Evolutionary conservation across 2,888 invertebrate species (phyloP).

Genomic region (Lomographa bimaculata): DNA sequence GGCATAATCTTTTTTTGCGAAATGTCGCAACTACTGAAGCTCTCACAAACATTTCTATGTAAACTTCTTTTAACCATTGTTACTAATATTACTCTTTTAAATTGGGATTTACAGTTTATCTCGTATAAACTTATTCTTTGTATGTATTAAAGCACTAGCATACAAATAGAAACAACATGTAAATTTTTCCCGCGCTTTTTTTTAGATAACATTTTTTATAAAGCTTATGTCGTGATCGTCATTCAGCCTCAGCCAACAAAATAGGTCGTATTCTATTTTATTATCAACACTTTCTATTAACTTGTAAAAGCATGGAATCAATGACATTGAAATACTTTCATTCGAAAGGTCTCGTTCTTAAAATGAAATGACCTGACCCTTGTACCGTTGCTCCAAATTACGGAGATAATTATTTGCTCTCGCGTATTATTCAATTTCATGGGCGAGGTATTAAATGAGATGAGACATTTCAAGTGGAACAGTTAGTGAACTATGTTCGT

Average conservation of each 20-base stretch:
- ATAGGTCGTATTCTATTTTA: slow-evolving; percentile 14
- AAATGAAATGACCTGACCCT: slow-evolving; percentile 53
- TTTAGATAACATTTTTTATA: too few relatives aligned
- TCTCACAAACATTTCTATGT: slow-evolving; percentile 45
- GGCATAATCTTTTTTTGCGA: slow-evolving; percentile 53
- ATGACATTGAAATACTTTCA: slow-evolving; percentile 40
- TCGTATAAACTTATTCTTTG: too few relatives aligned
- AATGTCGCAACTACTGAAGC: slow-evolving; percentile 48
- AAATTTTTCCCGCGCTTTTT: too few relatives aligned
- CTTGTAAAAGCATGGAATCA: slow-evolving; percentile 27
- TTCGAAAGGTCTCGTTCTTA: slow-evolving; percentile 42
- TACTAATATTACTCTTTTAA: too few relatives aligned
- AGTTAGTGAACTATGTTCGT: slow-evolving; percentile 72
- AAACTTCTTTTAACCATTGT: slow-evolving; percentile 53
- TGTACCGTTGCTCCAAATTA: slow-evolving; percentile 58
- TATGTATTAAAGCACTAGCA: too few relatives aligned
- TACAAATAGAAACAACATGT: too few relatives aligned
- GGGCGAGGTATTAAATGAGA: slow-evolving; percentile 73
- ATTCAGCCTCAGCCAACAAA: slow-evolving; percentile 27
- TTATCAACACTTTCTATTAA: slow-evolving; percentile 22
- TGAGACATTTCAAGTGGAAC: slow-evolving; percentile 61
- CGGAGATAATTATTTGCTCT: slow-evolving; percentile 59
- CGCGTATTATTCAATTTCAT: slow-evolving; percentile 68
- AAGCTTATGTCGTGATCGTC: neutral
- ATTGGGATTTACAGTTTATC: too few relatives aligned